A percentile compares a stretch with the other conserved stretches of the same genome.
Conservation (phyloP, 2,888 invertebrate genomes). For the Morpho deidamia region DNA sequence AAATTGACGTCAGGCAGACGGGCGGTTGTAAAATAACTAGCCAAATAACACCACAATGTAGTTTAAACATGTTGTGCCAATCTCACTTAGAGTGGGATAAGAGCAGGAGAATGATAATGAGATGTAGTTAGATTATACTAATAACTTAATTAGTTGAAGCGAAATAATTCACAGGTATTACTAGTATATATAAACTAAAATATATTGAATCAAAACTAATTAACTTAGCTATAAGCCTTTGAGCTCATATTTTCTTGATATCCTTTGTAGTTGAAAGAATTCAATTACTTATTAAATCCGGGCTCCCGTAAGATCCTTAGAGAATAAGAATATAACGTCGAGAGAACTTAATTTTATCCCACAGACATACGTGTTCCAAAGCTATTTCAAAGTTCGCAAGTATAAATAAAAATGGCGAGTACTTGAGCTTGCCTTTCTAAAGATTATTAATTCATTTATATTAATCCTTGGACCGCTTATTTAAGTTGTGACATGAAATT, state of each 20-base stretch:
- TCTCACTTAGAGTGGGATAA: too few species aligned
- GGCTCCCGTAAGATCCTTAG: not conserved
- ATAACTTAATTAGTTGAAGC: too few species aligned
- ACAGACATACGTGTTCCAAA: conserved; percentile 2
- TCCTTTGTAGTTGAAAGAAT: not conserved
- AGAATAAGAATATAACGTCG: not conserved
- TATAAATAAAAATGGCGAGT: not conserved
- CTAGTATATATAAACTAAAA: too few species aligned
- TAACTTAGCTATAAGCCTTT: not conserved
- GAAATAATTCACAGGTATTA: too few species aligned
- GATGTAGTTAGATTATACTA: too few species aligned
- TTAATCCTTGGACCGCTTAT: too few species aligned
- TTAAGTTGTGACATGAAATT: too few species aligned
- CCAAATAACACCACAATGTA: too few species aligned
- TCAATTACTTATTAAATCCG: conserved; percentile 2
- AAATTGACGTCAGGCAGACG: too few species aligned
- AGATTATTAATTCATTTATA: not conserved
- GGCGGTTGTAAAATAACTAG: too few species aligned
- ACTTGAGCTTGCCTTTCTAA: not conserved
- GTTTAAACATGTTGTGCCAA: too few species aligned
- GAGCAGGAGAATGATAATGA: too few species aligned
- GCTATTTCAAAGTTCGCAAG: not conserved
- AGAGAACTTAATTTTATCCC: conserved; percentile 6
- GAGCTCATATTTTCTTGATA: conserved; percentile 3
- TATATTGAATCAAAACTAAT: not conserved